Evolutionary conservation across 92 coral and sea anemone species (phyloP).

Genomic region (Phymanthus crucifer): DNA sequence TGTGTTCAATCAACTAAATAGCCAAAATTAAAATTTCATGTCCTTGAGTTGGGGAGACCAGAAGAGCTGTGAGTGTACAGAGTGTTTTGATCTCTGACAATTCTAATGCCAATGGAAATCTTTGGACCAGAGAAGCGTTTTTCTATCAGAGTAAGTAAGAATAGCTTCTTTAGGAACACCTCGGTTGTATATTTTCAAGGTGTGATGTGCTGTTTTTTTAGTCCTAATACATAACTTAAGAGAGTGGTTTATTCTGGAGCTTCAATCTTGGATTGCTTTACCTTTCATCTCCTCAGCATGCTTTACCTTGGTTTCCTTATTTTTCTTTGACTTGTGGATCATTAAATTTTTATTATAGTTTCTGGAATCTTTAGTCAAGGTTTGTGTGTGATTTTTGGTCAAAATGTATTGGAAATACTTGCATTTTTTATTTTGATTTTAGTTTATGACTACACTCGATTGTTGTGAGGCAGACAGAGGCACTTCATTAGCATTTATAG

Average conservation of each 20-base stretch:
- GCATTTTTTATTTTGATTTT: slow-evolving; percentile 17
- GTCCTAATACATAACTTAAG: not conserved
- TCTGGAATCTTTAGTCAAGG: not conserved
- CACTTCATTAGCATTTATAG: slow-evolving; percentile 25
- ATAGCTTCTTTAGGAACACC: not conserved
- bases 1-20: slow-evolving; percentile 64
- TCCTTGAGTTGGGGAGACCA: slow-evolving; percentile 47
- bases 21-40: slow-evolving; percentile 85
- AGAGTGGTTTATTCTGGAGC: not conserved
- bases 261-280: not conserved
- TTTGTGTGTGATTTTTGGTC: slow-evolving; percentile 8
- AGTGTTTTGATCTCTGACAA: slow-evolving; percentile 8
- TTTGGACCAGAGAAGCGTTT: slow-evolving; percentile 48
- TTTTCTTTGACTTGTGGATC: slow-evolving; percentile 1
- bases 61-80: slow-evolving; percentile 25
- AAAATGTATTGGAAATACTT: not conserved
- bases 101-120: slow-evolving; percentile 51
- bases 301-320: not conserved
- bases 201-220: not conserved
- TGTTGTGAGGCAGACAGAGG: slow-evolving; percentile 10
- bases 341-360: slow-evolving; percentile 1
- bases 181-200: not conserved
- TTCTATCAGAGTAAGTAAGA: slow-evolving; percentile 58
- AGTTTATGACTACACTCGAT: slow-evolving; percentile 29
- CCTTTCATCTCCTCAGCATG: slow-evolving; percentile 4